A percentile compares a stretch with the other conserved stretches of the same genome.
phyloP scores from a whole-genome alignment of 2,113 vertebrate species.

The Oreochromis tanganicae region DNA sequence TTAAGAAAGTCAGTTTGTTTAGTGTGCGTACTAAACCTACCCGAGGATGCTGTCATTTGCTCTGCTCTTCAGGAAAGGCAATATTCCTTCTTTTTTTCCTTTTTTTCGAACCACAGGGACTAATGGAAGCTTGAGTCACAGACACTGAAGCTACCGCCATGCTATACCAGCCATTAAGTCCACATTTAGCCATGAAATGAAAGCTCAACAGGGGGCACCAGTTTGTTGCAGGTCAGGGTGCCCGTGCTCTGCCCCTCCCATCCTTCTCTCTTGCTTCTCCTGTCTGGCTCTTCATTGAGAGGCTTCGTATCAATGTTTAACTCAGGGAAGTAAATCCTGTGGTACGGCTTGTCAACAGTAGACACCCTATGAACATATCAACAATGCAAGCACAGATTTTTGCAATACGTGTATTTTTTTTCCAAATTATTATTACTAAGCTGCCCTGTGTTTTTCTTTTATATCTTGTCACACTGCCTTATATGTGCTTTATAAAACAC shows the following conservation, averaged over 20 bases:
- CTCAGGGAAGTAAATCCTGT: neutral
- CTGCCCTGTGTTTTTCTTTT: neutral
- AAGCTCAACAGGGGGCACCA: slow-evolving; percentile 30
- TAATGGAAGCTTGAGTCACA: slow-evolving; percentile 4
- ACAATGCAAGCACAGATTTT: neutral
- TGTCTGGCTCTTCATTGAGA: neutral
- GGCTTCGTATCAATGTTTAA: slow-evolving; percentile 24
- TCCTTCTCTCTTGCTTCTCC: neutral
- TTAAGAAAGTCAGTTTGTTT: neutral
- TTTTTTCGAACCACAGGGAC: neutral
- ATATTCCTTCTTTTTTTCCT: neutral
- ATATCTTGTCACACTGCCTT: neutral
- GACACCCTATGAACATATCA: neutral
- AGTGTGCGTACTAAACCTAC: neutral
- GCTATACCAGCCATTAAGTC: slow-evolving; percentile 23
- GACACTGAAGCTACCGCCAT: slow-evolving; percentile 1
- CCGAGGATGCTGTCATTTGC: neutral
- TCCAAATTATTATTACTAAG: neutral
- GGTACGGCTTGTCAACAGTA: neutral
- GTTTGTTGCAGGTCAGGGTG: neutral
- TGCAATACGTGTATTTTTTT: neutral
- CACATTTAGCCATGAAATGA: slow-evolving; percentile 58
- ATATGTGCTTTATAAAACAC: neutral
- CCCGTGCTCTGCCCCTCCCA: neutral
- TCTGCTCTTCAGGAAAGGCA: neutral